Evolutionary conservation across 2,797 vertebrate species (phyloP).

Genomic region (Amblyopsis hoosieri): DNA sequence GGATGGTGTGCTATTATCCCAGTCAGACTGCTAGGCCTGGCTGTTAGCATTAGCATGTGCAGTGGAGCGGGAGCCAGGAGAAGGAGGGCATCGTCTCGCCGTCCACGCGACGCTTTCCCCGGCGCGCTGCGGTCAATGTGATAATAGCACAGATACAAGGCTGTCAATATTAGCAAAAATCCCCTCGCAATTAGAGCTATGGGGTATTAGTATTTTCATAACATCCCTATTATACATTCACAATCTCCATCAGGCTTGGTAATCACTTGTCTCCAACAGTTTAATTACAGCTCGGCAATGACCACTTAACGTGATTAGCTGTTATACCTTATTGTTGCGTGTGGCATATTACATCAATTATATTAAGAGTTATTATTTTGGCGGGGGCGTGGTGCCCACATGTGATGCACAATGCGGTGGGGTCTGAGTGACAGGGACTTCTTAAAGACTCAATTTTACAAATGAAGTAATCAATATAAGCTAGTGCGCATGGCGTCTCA

Average conservation of each 20-base stretch:
- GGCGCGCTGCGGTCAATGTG: slow-evolving; percentile 60
- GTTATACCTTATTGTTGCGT: slow-evolving; percentile 81
- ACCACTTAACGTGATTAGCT: slow-evolving; percentile 81
- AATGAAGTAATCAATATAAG: slow-evolving; percentile 78
- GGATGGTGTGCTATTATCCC: slow-evolving; percentile 71
- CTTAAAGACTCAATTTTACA: slow-evolving; percentile 77
- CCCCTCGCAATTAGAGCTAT: slow-evolving; percentile 69
- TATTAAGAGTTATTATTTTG: slow-evolving; percentile 76
- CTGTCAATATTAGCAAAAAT: slow-evolving; percentile 64
- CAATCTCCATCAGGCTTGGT: slow-evolving; percentile 75
- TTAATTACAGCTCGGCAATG: slow-evolving; percentile 82
- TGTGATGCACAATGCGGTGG: slow-evolving; percentile 58
- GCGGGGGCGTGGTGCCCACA: slow-evolving; percentile 54
- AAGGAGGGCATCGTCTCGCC: slow-evolving; percentile 62
- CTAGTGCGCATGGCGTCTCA: slow-evolving; percentile 68
- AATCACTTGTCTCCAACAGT: slow-evolving; percentile 83
- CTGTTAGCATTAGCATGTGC: slow-evolving; percentile 75
- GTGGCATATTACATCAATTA: slow-evolving; percentile 79
- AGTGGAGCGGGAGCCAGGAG: slow-evolving; percentile 60
- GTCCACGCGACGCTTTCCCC: slow-evolving; percentile 40
- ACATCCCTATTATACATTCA: slow-evolving; percentile 76
- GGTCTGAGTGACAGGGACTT: slow-evolving; percentile 74
- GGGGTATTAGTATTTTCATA: slow-evolving; percentile 79
- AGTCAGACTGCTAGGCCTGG: slow-evolving; percentile 71
- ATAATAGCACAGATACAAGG: slow-evolving; percentile 52